Conservation (phyloP, 53 echinoderm and acorn worm genomes). For the Henricia sp. region DNA sequence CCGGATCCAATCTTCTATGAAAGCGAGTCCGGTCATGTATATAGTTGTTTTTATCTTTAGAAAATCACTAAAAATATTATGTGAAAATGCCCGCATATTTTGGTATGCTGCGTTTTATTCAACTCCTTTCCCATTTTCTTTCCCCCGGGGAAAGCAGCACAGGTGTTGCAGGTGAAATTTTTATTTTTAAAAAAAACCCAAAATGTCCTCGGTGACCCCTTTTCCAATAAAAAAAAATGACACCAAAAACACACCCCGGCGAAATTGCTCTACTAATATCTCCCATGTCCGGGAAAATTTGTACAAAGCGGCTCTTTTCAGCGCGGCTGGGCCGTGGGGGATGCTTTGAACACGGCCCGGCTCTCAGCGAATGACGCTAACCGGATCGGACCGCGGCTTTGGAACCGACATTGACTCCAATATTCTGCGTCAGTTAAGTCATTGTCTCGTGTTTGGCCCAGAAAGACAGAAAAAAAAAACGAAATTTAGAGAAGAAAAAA, state of each 20-base stretch:
- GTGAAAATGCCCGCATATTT: no score
- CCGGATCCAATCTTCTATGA: no score
- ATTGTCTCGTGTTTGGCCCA: not conserved
- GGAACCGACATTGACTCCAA: slow-evolving; percentile 47
- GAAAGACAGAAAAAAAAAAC: no score
- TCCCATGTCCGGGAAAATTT: not conserved
- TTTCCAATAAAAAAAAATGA: not conserved
- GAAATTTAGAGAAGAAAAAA: not conserved
- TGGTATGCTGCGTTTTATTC: no score
- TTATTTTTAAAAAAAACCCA: slow-evolving; percentile 13
- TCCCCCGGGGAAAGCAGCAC: slow-evolving; percentile 34
- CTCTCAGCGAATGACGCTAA: slow-evolving; percentile 38
- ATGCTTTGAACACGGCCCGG: not conserved
- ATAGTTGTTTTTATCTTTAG: no score
- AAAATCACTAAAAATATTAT: no score
- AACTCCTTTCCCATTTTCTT: slow-evolving; percentile 29
- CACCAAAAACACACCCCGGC: no score
- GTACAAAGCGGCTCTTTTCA: slow-evolving; percentile 35
- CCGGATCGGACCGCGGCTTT: slow-evolving; percentile 22
- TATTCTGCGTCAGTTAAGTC: slow-evolving; percentile 36
- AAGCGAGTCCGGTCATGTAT: no score
- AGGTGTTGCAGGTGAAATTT: slow-evolving; percentile 41
- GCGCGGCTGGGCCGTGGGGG: not conserved
- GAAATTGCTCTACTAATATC: no score
- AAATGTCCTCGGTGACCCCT: slow-evolving; percentile 52